A percentile compares a stretch with the other conserved stretches of the same genome.
Conservation (phyloP, 1,140 invertebrate genomes). For the Vanessa tameamea region DNA sequence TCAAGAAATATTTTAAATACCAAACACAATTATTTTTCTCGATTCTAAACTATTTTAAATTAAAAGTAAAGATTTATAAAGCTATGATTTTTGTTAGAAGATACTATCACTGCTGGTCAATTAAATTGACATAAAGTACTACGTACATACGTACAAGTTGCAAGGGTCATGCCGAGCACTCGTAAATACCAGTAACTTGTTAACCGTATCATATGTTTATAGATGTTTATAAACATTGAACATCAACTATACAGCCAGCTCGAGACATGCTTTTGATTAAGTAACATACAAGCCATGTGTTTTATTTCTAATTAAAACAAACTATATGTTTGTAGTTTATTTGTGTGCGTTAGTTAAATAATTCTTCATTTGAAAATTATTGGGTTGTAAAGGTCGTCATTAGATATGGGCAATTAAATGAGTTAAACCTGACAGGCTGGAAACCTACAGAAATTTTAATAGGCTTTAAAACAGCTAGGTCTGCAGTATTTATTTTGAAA, state of each 20-base stretch:
- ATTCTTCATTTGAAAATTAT: no score
- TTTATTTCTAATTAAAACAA: no score
- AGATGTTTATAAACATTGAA: background rate
- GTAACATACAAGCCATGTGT: background rate
- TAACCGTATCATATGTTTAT: background rate
- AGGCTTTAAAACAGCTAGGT: no score
- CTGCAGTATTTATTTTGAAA: no score
- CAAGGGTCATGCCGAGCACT: background rate
- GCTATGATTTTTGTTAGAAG: background rate
- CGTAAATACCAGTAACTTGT: constrained; percentile 7
- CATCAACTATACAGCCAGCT: background rate
- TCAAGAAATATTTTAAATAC: no score
- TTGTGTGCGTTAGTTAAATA: no score
- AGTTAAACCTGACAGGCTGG: no score
- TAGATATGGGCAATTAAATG: no score
- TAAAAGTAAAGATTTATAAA: background rate
- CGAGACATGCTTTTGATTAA: background rate
- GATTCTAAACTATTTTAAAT: background rate
- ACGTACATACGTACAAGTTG: background rate
- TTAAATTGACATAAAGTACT: constrained; percentile 8
- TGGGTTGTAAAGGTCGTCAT: no score
- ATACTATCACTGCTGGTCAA: background rate
- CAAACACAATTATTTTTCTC: no score
- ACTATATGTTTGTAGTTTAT: no score
- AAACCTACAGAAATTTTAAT: no score